Conservation (phyloP, 2,113 vertebrate species). For the Phycodurus eques region DNA sequence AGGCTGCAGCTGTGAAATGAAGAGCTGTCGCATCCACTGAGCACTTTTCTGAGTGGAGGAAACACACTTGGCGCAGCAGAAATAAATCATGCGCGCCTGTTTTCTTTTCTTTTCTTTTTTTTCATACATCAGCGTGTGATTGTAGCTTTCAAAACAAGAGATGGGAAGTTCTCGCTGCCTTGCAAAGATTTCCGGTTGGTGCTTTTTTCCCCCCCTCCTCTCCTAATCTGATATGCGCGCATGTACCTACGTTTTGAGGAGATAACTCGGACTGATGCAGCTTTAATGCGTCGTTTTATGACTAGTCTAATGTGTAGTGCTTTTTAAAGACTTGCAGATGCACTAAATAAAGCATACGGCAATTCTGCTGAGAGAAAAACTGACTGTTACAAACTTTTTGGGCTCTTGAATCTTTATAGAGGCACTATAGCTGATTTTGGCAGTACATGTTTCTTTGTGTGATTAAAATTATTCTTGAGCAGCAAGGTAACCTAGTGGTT, state of each 20-base stretch:
- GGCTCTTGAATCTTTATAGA: neutral
- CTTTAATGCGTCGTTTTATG: constrained; percentile 18
- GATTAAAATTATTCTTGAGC: neutral
- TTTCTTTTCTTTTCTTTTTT: constrained; percentile 7
- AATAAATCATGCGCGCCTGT: constrained; percentile 69
- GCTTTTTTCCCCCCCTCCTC: neutral
- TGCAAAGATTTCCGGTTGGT: constrained; percentile 10
- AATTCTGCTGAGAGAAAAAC: constrained; percentile 6
- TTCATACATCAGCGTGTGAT: constrained; percentile 43
- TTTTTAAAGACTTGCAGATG: constrained; percentile 15
- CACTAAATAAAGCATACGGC: constrained; percentile 11
- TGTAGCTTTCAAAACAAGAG: constrained; percentile 46
- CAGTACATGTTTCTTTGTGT: neutral
- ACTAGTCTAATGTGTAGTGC: constrained; percentile 7
- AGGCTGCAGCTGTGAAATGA: constrained; percentile 71
- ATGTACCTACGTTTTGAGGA: constrained; percentile 1
- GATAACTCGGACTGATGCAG: constrained; percentile 1
- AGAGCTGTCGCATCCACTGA: constrained; percentile 68
- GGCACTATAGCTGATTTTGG: neutral
- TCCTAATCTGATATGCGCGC: neutral
- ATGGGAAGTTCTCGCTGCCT: constrained; percentile 24
- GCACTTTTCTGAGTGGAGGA: constrained; percentile 63
- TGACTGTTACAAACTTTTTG: neutral
- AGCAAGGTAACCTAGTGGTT: neutral
- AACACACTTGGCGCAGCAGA: constrained; percentile 68